phyloP scores from a whole-genome alignment of 1,140 invertebrate genomes.

The Portunus trituberculatus region DNA sequence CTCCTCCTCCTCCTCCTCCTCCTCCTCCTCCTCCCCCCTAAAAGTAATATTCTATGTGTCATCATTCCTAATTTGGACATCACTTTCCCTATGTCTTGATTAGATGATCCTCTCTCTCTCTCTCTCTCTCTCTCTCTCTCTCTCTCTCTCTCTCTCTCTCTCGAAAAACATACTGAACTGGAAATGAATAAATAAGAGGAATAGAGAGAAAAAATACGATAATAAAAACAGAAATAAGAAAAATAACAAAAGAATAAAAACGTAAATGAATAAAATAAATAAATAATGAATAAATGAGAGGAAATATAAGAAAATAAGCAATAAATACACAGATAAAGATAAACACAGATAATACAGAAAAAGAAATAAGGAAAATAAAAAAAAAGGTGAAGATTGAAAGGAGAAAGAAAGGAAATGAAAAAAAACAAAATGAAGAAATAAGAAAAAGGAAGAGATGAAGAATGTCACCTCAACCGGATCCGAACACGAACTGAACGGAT shows the following conservation, averaged over 20 bases:
- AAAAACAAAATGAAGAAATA: too few species aligned
- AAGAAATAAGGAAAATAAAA: neutral
- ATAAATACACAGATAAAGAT: too few species aligned
- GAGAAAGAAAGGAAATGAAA: too few species aligned
- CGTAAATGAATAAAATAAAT: too few species aligned
- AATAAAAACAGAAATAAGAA: neutral
- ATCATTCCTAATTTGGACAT: constrained; percentile 14
- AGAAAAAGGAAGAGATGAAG: neutral
- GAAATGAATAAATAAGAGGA: too few species aligned
- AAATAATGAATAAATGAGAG: too few species aligned
- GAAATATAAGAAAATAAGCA: too few species aligned
- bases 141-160: constrained; percentile 20
- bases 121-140: constrained; percentile 17
- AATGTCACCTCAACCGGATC: too few species aligned
- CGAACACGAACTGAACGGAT: too few species aligned
- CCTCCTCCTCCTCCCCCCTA: neutral
- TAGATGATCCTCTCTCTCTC: neutral
- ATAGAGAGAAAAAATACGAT: too few species aligned
- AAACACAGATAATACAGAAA: neutral
- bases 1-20: neutral
- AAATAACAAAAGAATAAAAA: neutral
- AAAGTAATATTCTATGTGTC: constrained; percentile 5
- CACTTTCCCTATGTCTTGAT: constrained; percentile 21
- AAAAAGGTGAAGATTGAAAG: neutral
- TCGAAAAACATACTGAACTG: too few species aligned